A percentile compares a stretch with the other conserved stretches of the same genome.
Conservation (phyloP, 64 coral and sea anemone species). For the Montipora sp. region DNA sequence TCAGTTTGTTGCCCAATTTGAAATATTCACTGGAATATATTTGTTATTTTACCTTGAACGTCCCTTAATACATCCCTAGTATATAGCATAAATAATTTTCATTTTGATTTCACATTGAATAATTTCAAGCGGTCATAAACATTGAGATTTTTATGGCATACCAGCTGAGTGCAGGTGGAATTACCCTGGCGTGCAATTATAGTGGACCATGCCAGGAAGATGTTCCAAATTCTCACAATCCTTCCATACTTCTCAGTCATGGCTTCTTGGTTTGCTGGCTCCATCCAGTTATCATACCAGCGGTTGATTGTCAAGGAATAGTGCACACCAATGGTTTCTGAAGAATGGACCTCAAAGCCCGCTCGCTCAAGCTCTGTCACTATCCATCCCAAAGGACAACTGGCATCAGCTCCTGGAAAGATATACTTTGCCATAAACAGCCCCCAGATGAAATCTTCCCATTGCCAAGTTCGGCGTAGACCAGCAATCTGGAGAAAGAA, state of each 20-base stretch:
- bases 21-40: not conserved
- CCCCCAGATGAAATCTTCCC: constrained; percentile 99
- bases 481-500: constrained; percentile 99
- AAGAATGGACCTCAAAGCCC: constrained; percentile 91
- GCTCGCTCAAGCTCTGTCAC: constrained; percentile 85
- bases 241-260: constrained; percentile 85
- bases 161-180: constrained; percentile 95
- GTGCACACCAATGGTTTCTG: constrained; percentile 93
- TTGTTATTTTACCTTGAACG: not conserved
- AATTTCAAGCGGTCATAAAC: constrained; percentile 93
- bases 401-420: constrained; percentile 97
- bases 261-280: constrained; percentile 65
- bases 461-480: constrained; percentile 90
- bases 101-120: constrained; percentile 79
- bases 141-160: constrained; percentile 99
- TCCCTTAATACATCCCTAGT: not conserved
- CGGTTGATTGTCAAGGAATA: constrained; percentile 94
- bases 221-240: constrained; percentile 90
- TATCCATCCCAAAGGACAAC: constrained; percentile 87
- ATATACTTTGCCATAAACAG: constrained; percentile 99
- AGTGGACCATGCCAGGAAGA: constrained; percentile 98
- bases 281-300: constrained; percentile 99
- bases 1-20: not conserved
- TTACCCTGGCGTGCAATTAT: constrained; percentile 95
- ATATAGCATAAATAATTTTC: constrained; percentile 30